Conservation (phyloP, 2,113 vertebrate genomes). For the Ia io region DNA sequence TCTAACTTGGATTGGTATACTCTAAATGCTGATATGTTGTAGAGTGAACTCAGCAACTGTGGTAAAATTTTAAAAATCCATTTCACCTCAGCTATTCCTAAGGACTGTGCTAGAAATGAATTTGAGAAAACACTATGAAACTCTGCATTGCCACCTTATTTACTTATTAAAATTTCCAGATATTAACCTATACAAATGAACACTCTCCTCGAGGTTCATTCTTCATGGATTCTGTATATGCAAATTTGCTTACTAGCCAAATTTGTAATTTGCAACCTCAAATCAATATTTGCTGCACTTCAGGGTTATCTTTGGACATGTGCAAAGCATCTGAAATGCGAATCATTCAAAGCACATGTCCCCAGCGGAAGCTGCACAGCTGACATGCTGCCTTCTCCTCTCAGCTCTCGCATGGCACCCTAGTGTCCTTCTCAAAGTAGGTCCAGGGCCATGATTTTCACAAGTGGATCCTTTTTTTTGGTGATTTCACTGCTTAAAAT, state of each 20-base stretch:
- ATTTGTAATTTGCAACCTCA: background rate
- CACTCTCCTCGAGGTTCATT: background rate
- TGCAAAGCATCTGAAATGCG: too few species aligned
- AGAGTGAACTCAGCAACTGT: background rate
- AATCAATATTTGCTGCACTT: background rate
- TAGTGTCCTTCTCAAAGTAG: rapidly evolving
- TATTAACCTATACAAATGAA: background rate
- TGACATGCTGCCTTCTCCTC: background rate
- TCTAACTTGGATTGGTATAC: background rate
- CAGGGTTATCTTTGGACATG: background rate
- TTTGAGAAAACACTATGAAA: background rate
- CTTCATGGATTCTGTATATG: background rate
- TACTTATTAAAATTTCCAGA: background rate
- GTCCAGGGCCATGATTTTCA: too few species aligned
- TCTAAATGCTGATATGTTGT: background rate
- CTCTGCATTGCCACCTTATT: background rate
- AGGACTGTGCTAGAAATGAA: too few species aligned
- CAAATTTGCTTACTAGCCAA: background rate
- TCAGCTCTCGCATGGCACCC: background rate
- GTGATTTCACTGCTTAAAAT: background rate
- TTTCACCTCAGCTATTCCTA: background rate
- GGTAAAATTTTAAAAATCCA: background rate
- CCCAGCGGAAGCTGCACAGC: background rate
- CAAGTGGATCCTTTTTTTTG: background rate
- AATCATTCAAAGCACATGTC: background rate